These are phyloP conservation scores for Leucoraja ocellata DNA, from an alignment of 2,797 vertebrate genomes.

Conservation along the genomic window DNA sequence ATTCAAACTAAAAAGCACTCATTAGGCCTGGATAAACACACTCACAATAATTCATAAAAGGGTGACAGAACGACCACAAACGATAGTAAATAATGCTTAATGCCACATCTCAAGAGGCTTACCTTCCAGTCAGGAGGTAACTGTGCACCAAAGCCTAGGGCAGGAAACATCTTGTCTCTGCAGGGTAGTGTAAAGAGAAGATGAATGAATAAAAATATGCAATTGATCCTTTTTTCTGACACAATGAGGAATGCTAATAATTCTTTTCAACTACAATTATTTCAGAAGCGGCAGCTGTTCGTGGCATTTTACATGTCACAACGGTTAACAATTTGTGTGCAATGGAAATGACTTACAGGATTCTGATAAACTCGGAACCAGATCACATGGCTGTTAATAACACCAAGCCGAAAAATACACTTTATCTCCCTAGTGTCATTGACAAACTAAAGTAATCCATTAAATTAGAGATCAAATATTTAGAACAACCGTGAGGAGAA, in stretches of 20 bases:
- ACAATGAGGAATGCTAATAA: not conserved
- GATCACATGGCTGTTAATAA: not conserved
- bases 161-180: conserved; percentile 98
- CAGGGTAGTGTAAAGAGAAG: conserved; percentile 51
- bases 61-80: not conserved
- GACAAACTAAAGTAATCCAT: not conserved
- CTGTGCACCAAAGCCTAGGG: conserved; percentile 95
- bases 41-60: not conserved
- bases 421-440: not conserved
- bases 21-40: not conserved
- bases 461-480: not conserved
- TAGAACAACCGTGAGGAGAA: not conserved
- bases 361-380: not conserved
- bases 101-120: conserved; percentile 41
- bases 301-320: conserved; percentile 1
- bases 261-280: not conserved
- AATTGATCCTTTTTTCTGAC: not conserved
- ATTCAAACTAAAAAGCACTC: not conserved
- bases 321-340: not conserved
- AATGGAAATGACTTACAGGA: not conserved
- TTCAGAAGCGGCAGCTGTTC: not conserved
- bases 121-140: conserved; percentile 98
- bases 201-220: not conserved
- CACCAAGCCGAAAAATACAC: not conserved
- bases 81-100: not conserved